Percentiles rank a stretch among this genome's conserved stretches.
These are phyloP conservation scores for Drosophila ogumai DNA, from an alignment of 1,140 invertebrate genomes.

Conservation along the genomic window DNA sequence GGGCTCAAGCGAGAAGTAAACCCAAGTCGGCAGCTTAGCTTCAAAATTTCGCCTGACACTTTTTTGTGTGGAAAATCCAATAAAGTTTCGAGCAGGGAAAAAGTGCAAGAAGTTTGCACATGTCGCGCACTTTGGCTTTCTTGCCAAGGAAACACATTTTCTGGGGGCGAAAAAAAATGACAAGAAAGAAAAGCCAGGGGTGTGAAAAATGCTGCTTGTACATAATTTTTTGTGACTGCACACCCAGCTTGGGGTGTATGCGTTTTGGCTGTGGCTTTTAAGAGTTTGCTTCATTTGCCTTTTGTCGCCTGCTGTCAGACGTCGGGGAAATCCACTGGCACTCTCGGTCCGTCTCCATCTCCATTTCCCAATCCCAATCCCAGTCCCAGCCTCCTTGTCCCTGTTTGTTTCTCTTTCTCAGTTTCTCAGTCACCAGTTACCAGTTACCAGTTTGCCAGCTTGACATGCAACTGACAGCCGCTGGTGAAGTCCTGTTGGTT, in stretches of 20 bases:
- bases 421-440: slow-evolving; percentile 6
- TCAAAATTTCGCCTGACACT: slow-evolving; percentile 22
- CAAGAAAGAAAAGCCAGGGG: slow-evolving; percentile 29
- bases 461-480: slow-evolving; percentile 71
- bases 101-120: slow-evolving; percentile 43
- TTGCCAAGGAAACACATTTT: slow-evolving; percentile 25
- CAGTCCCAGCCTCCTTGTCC: slow-evolving; percentile 9
- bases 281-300: slow-evolving; percentile 57
- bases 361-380: slow-evolving; percentile 4
- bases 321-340: slow-evolving; percentile 59
- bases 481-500: slow-evolving; percentile 30
- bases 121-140: slow-evolving; percentile 39
- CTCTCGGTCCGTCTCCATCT: slow-evolving; percentile 37
- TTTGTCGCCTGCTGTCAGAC: slow-evolving; percentile 45
- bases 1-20: slow-evolving; percentile 21
- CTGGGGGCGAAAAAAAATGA: not conserved
- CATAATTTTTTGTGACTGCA: slow-evolving; percentile 37
- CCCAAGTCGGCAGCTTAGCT: slow-evolving; percentile 51
- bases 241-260: slow-evolving; percentile 2
- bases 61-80: slow-evolving; percentile 38
- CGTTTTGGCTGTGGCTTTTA: slow-evolving; percentile 19
- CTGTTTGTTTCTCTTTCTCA: slow-evolving; percentile 9
- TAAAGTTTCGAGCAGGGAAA: slow-evolving; percentile 25
- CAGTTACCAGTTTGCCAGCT: slow-evolving; percentile 19
- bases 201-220: slow-evolving; percentile 62